A percentile compares a stretch with the other conserved stretches of the same genome.
Evolutionary conservation across 2,888 invertebrate species (phyloP).

Genomic region (Slavum lentiscoides): DNA sequence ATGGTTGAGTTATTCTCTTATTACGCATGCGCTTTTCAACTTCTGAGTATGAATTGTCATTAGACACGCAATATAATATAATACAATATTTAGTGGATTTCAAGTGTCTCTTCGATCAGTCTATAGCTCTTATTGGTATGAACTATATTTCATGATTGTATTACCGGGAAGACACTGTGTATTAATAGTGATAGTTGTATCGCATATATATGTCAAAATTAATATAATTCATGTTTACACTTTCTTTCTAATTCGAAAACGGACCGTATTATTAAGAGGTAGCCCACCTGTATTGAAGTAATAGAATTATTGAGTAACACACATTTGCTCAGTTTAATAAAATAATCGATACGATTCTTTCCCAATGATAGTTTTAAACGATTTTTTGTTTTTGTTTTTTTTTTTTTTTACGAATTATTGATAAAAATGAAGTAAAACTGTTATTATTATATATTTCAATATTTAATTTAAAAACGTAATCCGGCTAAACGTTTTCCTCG

Average conservation of each 20-base stretch:
- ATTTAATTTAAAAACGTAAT: too few relatives aligned
- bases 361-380: too few relatives aligned
- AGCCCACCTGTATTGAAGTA: too few relatives aligned
- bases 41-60: conserved; percentile 9
- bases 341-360: too few relatives aligned
- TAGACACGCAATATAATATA: not conserved
- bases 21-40: not conserved
- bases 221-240: not conserved
- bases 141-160: not conserved
- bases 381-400: too few relatives aligned
- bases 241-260: not conserved
- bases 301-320: too few relatives aligned
- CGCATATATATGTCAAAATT: not conserved
- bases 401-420: too few relatives aligned
- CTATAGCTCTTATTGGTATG: not conserved
- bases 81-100: conserved; percentile 20
- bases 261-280: too few relatives aligned
- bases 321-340: too few relatives aligned
- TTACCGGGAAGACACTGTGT: not conserved
- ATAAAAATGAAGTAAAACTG: too few relatives aligned
- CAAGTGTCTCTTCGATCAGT: not conserved
- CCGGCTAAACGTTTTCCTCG: too few relatives aligned
- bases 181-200: not conserved
- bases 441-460: too few relatives aligned
- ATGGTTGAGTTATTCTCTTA: not conserved